Evolutionary conservation across 2,113 vertebrate species (phyloP), one percentile per base, ranked within the genome.

Genomic region (Mormyrus iriodes): DNA sequence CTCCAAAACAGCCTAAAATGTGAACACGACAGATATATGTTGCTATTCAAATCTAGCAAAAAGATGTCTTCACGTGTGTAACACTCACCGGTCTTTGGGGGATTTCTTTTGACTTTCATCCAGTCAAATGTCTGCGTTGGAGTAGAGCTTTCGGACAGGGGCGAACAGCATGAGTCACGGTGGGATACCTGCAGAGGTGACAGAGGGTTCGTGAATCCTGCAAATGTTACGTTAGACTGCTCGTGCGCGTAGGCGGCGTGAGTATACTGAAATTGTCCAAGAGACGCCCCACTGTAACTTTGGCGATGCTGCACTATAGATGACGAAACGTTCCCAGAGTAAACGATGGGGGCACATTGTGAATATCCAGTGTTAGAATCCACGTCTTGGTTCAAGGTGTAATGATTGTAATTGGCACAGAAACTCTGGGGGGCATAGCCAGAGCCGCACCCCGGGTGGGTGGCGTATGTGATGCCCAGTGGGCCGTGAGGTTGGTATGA

Each of bases 41-140:
- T 15, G 83, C 9, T 85, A 48, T 44, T 48, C n/a, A n/a, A 85
- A 49, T 51, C 24, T 51, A 19, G 48, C n/a, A 27, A 51, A 51
- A 53, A 86, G 7, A 39, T 85, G 44, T 48, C 82, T 83, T 79
- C 7, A 31, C 3, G 44, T 65, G 21, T 35, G 49, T 61, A 91
- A 53, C 86, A 96, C 96, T 95, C 92, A 99, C 98, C 98, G 97
- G 98, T 99, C 95, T 99, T 99, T 61, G 98, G 98, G 88, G 98
- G 98, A 69, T 99, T 99, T 94, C 98, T 96, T 94, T 99, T 99
- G 48, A 99, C 98, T 95, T 98, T 99, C 98, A 99, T 99, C 98
- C 98, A 99, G 95, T 99, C 98, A 94, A 99, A 99, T 79, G 98
- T 99, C 92, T 99, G 98, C 5, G 97, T 95, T 79, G 96, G 95